Evolutionary conservation across 2,797 vertebrate genomes (phyloP), one percentile per base, ranked within the genome.

Genomic region (Lepus oiostolus): DNA sequence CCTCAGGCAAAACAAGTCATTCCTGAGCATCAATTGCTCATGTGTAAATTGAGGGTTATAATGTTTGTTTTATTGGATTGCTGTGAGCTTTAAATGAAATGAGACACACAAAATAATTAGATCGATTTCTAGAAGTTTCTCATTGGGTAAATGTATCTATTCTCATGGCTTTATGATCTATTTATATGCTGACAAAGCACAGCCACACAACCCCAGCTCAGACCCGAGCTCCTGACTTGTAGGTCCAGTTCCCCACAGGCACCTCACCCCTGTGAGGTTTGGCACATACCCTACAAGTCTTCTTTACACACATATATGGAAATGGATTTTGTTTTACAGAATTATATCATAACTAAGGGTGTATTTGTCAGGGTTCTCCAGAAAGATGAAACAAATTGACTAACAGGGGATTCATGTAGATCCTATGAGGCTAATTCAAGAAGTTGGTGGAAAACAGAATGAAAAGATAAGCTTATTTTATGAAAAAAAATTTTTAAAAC

Each of bases 71-170:
- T 86, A 81, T 72, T 62, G 70, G 90, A 30, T 19, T 83, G 17
- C 30, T 95, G 1, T 86, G 94, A 87, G 54, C 72, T 77, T 94
- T 86, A 89, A 91, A 67, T 77, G 35, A 81, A 89, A 85, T 47
- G 32, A 95, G 24, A 32, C n/a, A 54, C 50, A 42, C 38, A 50
- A 80, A 67, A 47, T 50, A 93, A 38, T 86, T 63, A 81, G 65
- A 87, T 72, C 6, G 83, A 65, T 76, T 91, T 91, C 35, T 91
- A 54, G 6, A 95, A 83, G 72, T 86, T 93, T 91, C 80, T 90
- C 28, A 70, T 52, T 47, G 28, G 9, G 38, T 94, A 10, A 65
- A 84, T 38, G 13, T 60, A 88, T 76, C 35, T 26, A 84, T 65
- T 76, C 21, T 28, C 42, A 67, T 47, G 28, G 19, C 82, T 60